Conservation (phyloP, 2,113 vertebrate species). For the Centropus unirufus region DNA sequence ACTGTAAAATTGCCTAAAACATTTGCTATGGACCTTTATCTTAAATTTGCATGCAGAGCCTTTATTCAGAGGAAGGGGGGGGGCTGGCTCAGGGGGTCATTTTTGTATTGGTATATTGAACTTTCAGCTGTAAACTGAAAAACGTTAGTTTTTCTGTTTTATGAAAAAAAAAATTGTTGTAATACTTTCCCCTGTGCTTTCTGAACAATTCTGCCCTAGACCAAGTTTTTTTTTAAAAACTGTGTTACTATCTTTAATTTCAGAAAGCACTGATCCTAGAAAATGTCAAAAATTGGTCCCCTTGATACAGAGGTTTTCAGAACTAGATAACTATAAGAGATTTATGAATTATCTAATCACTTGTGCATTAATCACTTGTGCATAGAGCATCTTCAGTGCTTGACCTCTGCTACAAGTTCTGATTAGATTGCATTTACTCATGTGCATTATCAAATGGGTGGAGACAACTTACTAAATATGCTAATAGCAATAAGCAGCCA, state of each 20-base stretch:
- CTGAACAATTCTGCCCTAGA: background rate
- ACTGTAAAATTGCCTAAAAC: background rate
- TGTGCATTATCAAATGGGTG: background rate
- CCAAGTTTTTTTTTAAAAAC: background rate
- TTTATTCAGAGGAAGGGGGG: background rate
- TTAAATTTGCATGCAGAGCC: background rate
- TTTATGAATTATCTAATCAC: background rate
- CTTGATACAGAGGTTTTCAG: background rate
- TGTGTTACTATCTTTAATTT: background rate
- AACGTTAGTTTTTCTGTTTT: background rate
- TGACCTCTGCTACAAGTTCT: background rate
- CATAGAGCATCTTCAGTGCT: background rate
- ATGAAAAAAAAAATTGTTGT: background rate
- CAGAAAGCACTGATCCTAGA: background rate
- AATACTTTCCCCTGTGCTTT: background rate
- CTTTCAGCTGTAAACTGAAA: background rate
- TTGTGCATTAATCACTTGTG: background rate
- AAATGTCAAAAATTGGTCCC: background rate
- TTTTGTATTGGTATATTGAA: background rate
- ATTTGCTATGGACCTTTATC: background rate
- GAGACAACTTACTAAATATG: background rate
- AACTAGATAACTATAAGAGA: background rate
- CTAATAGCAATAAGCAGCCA: background rate
- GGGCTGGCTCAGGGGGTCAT: background rate
- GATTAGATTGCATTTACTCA: background rate